A percentile compares a stretch with the other conserved stretches of the same genome.
These are phyloP conservation scores for Pavo muticus DNA, from an alignment of 2,113 vertebrate genomes.

Conservation along the genomic window DNA sequence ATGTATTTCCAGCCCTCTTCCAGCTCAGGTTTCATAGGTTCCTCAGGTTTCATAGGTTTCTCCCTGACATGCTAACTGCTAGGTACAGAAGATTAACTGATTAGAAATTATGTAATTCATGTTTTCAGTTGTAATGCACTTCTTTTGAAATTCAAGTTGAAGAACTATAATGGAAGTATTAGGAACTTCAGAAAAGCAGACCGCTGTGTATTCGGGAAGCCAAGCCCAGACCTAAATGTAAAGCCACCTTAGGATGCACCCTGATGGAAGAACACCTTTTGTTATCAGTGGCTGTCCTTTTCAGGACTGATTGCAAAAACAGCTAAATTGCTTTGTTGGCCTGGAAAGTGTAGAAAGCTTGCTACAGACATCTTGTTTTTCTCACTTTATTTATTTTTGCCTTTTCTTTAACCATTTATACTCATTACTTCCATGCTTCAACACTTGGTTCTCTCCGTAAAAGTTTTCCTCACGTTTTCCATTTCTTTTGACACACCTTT, in stretches of 20 bases:
- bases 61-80: neutral
- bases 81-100: neutral
- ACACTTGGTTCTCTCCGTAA: neutral
- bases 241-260: neutral
- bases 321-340: neutral
- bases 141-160: neutral
- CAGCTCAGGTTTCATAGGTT: neutral
- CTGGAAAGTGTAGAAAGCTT: conserved; percentile 2
- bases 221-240: neutral
- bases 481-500: neutral
- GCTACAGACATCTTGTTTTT: neutral
- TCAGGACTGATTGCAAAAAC: neutral
- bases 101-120: neutral
- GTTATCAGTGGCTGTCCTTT: neutral
- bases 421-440: fast-evolving
- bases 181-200: neutral
- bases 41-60: neutral
- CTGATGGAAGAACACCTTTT: neutral
- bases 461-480: neutral
- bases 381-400: neutral
- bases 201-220: neutral
- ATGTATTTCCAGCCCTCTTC: neutral
- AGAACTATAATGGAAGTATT: neutral
- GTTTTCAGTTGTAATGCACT: neutral
- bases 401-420: neutral